Percentiles rank a stretch among this genome's conserved stretches.
Evolutionary conservation across 2,113 vertebrate species (phyloP).

Genomic region (Lethenteron camtschaticum): DNA sequence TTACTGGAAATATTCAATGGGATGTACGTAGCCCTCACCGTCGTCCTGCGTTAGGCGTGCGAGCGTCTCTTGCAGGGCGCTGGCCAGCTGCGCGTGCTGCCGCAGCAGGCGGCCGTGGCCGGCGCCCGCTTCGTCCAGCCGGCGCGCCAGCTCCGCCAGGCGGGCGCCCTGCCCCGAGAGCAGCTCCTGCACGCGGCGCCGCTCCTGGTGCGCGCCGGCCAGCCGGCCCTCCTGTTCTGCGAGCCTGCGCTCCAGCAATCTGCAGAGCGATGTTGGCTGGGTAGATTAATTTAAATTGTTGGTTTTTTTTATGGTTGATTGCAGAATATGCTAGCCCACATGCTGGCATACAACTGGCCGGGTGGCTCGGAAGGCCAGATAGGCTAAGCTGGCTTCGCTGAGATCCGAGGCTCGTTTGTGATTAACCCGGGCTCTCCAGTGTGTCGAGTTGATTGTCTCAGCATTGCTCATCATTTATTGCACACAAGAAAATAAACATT

Average conservation of each 20-base stretch:
- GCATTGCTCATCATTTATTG: no score
- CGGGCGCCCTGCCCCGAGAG: slow-evolving; percentile 26
- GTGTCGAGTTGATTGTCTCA: no score
- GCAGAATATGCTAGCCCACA: no score
- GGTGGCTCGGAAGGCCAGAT: neutral
- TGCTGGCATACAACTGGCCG: no score
- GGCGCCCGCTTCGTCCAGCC: slow-evolving; percentile 22
- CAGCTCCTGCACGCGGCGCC: slow-evolving; percentile 28
- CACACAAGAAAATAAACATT: no score
- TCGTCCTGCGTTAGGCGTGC: no score
- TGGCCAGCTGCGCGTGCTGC: slow-evolving; percentile 19
- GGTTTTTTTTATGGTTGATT: neutral
- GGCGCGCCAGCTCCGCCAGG: slow-evolving; percentile 27
- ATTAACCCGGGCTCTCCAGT: no score
- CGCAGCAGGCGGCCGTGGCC: slow-evolving; percentile 30
- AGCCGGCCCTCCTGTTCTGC: slow-evolving; percentile 26
- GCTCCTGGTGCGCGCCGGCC: slow-evolving; percentile 26
- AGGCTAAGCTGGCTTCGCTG: neutral
- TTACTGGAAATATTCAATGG: slow-evolving; percentile 75
- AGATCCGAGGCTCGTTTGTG: no score
- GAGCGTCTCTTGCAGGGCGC: no score
- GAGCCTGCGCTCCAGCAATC: slow-evolving; percentile 34
- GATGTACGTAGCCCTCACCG: no score
- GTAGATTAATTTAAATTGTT: no score
- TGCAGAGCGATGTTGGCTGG: slow-evolving; percentile 10